These are phyloP conservation scores for Syritta pipiens DNA, from an alignment of 2,888 invertebrate species.

Conservation along the genomic window DNA sequence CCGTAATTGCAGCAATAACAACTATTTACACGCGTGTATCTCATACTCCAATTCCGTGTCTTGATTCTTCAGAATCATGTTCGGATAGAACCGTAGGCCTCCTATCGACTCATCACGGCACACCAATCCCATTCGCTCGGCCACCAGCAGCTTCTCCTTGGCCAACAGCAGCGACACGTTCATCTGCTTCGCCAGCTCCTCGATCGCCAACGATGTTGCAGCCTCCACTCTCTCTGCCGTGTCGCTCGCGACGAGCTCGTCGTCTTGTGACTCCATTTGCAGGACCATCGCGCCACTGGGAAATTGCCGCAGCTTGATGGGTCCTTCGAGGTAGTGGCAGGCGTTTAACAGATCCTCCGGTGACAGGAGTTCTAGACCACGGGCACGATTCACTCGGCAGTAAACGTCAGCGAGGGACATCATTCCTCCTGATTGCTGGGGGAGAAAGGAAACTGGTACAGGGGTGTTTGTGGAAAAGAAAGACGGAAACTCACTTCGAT, in stretches of 20 bases:
- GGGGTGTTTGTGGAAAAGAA: too few relatives aligned
- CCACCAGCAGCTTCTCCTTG: slow-evolving; percentile 91
- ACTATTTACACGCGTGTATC: slow-evolving; percentile 15
- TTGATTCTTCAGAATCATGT: slow-evolving; percentile 84
- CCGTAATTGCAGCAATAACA: slow-evolving; percentile 11
- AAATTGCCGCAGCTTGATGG: slow-evolving; percentile 89
- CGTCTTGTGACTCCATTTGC: slow-evolving; percentile 88
- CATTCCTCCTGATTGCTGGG: slow-evolving; percentile 94
- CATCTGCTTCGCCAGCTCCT: slow-evolving; percentile 90
- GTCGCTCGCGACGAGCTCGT: slow-evolving; percentile 85
- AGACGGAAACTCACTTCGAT: slow-evolving; percentile 80
- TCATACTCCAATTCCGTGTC: slow-evolving; percentile 44
- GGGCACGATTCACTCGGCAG: slow-evolving; percentile 96
- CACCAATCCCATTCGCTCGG: slow-evolving; percentile 91
- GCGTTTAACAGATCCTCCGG: slow-evolving; percentile 98
- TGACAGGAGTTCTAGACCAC: slow-evolving; percentile 96
- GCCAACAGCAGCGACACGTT: slow-evolving; percentile 94
- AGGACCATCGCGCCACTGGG: slow-evolving; percentile 97
- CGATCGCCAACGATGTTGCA: slow-evolving; percentile 88
- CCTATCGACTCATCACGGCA: slow-evolving; percentile 98
- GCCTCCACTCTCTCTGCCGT: slow-evolving; percentile 84
- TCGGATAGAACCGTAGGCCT: slow-evolving; percentile 96
- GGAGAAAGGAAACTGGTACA: slow-evolving; percentile 7
- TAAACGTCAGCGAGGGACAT: slow-evolving; percentile 98
- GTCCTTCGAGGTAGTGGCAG: slow-evolving; percentile 85